phyloP scores from a whole-genome alignment of 1,140 invertebrate genomes.

The Lasioglossum albipes region DNA sequence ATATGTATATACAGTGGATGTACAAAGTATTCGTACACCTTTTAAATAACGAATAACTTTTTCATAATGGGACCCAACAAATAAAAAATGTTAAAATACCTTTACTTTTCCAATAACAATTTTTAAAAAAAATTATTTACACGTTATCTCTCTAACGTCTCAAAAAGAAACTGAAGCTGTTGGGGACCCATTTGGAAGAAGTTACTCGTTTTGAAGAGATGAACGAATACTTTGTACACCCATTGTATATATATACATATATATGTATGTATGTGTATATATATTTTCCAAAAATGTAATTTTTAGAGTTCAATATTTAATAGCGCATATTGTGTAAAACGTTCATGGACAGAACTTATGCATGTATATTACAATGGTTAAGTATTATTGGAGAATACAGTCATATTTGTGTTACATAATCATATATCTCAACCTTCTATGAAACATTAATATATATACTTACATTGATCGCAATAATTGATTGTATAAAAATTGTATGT shows the following conservation, averaged over 20 bases:
- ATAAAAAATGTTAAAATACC: too few species aligned
- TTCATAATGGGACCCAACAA: too few species aligned
- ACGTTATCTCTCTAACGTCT: too few species aligned
- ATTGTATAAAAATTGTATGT: constrained; percentile 42
- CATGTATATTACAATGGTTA: constrained; percentile 32
- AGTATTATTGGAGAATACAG: constrained; percentile 42
- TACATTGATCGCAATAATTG: constrained; percentile 20
- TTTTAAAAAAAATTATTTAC: too few species aligned
- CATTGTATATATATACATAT: not conserved
- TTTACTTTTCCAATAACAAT: too few species aligned
- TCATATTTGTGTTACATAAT: constrained; percentile 29
- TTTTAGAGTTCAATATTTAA: constrained; percentile 34
- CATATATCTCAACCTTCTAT: constrained; percentile 13
- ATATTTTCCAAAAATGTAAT: constrained; percentile 40
- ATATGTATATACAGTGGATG: not conserved
- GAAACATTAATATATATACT: constrained; percentile 19
- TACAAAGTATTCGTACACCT: too few species aligned
- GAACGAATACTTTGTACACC: too few species aligned
- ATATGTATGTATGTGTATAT: too few species aligned
- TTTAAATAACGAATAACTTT: too few species aligned
- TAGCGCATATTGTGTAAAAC: constrained; percentile 38
- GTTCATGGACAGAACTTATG: not conserved
- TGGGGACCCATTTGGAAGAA: too few species aligned
- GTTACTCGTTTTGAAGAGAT: too few species aligned
- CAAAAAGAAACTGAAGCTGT: too few species aligned